Evolutionary conservation across 2,113 vertebrate species (phyloP).

Genomic region (Ammodytes dubius): DNA sequence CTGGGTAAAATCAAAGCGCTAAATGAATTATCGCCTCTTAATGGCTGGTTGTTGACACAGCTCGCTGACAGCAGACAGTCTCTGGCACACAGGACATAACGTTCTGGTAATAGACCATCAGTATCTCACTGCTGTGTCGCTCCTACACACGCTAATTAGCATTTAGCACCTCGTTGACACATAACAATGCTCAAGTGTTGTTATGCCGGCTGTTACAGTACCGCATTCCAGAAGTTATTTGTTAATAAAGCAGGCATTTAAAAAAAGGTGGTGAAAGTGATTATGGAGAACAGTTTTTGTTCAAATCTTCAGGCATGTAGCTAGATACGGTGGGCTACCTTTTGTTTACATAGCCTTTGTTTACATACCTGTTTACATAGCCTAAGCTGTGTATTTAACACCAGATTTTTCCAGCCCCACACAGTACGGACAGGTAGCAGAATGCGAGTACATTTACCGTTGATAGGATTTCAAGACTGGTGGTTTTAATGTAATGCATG

Average conservation of each 20-base stretch:
- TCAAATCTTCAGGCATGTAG: no score
- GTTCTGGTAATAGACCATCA: not conserved
- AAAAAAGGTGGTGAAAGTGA: no score
- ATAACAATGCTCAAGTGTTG: not conserved
- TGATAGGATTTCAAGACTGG: not conserved
- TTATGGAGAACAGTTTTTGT: no score
- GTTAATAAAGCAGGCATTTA: not conserved
- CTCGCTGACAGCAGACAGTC: constrained; percentile 48
- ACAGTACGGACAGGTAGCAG: no score
- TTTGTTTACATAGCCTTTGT: no score
- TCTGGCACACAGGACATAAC: not conserved
- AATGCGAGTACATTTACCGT: not conserved
- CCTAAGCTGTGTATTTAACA: not conserved
- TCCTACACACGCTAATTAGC: constrained; percentile 2
- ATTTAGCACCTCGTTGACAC: constrained; percentile 4
- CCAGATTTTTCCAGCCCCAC: no score
- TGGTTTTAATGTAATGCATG: not conserved
- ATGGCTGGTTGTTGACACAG: constrained; percentile 35
- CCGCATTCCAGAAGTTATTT: not conserved
- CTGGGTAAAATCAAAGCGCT: not conserved
- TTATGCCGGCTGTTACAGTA: constrained; percentile 10
- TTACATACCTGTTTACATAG: no score
- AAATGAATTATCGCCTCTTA: constrained; percentile 36
- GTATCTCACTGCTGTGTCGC: not conserved
- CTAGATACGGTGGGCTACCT: no score